These are phyloP conservation scores for Sinelater perroti DNA, from an alignment of 2,888 invertebrate genomes.

Conservation along the genomic window DNA sequence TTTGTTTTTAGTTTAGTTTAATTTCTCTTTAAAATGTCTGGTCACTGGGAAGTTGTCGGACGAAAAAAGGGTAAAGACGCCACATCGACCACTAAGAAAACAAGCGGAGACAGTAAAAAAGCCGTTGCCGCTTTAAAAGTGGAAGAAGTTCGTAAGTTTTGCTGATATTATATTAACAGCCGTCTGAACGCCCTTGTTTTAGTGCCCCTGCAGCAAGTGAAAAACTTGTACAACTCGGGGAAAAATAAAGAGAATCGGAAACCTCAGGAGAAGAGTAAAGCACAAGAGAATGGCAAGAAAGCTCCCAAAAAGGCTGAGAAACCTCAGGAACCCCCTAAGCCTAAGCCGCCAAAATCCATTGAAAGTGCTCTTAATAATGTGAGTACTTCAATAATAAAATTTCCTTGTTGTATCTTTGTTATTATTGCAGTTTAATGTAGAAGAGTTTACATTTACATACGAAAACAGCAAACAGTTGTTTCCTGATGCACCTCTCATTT, in stretches of 20 bases:
- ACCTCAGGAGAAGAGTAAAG: slow-evolving; percentile 59
- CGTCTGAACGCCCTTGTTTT: slow-evolving; percentile 23
- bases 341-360: slow-evolving; percentile 71
- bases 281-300: slow-evolving; percentile 44
- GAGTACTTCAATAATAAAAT: slow-evolving; percentile 44
- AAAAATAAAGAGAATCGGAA: slow-evolving; percentile 70
- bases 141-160: slow-evolving; percentile 77
- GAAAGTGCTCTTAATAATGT: slow-evolving; percentile 71
- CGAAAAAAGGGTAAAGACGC: slow-evolving; percentile 69
- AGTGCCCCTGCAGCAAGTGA: slow-evolving; percentile 77
- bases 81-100: slow-evolving; percentile 62
- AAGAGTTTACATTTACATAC: slow-evolving; percentile 65
- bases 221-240: slow-evolving; percentile 71
- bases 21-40: slow-evolving; percentile 58
- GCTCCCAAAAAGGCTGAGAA: slow-evolving; percentile 60
- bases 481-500: slow-evolving; percentile 74
- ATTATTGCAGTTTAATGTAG: slow-evolving; percentile 67
- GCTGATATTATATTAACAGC: background rate
- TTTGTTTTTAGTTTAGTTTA: slow-evolving; percentile 34
- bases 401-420: slow-evolving; percentile 17
- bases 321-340: slow-evolving; percentile 65
- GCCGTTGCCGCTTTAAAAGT: slow-evolving; percentile 68
- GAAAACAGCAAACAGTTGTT: slow-evolving; percentile 70
- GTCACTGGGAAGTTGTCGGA: slow-evolving; percentile 77
- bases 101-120: slow-evolving; percentile 67